A percentile compares a stretch with the other conserved stretches of the same genome.
These are phyloP conservation scores for Grammomys surdaster DNA, from an alignment of 2,113 vertebrate species.

Conservation along the genomic window DNA sequence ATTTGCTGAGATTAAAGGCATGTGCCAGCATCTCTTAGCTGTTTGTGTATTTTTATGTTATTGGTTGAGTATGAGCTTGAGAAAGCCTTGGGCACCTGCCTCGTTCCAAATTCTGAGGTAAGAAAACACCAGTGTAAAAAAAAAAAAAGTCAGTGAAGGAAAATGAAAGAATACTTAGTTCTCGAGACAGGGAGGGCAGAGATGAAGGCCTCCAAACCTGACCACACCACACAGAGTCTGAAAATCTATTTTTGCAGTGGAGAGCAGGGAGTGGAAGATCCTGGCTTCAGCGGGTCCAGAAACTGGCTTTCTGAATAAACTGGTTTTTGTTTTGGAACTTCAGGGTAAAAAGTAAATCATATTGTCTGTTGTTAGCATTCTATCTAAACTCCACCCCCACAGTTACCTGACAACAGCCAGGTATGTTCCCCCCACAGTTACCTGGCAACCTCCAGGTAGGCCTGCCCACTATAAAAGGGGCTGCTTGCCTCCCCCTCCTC, in stretches of 20 bases:
- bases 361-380: not conserved
- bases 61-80: not conserved
- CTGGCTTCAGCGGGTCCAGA: not conserved
- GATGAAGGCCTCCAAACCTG: not conserved
- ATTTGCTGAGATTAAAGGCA: not conserved
- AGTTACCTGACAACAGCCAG: no score
- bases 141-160: not conserved
- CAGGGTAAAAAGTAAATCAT: not conserved
- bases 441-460: no score
- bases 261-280: not conserved
- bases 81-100: not conserved
- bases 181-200: not conserved
- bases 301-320: not conserved
- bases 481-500: no score
- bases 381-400: no score
- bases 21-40: not conserved
- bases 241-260: not conserved
- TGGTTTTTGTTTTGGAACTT: not conserved
- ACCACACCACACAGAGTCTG: not conserved
- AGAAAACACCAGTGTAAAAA: not conserved
- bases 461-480: no score
- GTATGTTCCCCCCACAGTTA: no score
- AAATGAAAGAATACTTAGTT: not conserved
- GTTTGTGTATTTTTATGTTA: not conserved
- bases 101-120: not conserved